Evolutionary conservation across 2,113 vertebrate species (phyloP), one percentile per base, ranked within the genome.

Genomic region (Bujurquina vittata): DNA sequence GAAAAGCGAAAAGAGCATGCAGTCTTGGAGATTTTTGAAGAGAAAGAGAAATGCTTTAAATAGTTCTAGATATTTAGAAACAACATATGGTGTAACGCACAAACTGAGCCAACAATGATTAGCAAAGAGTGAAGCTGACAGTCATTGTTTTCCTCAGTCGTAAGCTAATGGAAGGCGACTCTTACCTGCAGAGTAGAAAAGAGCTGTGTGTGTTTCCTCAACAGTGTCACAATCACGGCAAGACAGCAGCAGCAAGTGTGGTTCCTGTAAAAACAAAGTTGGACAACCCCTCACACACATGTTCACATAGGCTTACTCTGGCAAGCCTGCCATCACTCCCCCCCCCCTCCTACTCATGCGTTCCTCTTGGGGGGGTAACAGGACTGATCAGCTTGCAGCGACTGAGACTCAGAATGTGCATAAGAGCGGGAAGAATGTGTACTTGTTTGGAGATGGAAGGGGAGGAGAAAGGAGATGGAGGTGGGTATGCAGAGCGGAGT

Each of bases 321-420:
- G 93, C 89, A 94, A 85, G 90, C 81, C 83, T 95, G 92, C 96
- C 95, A 96, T 95, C 93, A 92, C 37, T 65, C 3, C 74, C 33
- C 33, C 33, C 33, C 59, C 10, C 77, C 46, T 74, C 49, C 29
- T 74, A 46, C 46, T 46, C 63, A 9, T 73, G 73, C 92, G 91
- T 95, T 93, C 95, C 93, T 95, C 95, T 79, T 78, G 92, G 92
- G 81, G 88, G 95, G 95, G 93, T 2, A 96, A 46, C 81, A 90
- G 87, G 94, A 95, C 90, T 89, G 94, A 92, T 92, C 87, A 94
- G 92, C 89, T 90, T 92, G 93, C 93, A 93, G 81, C 67, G 90
- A 95, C 95, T 93, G 93, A 94, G 92, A 95, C 95, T 96, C 91
- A 93, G 88, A 95, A 92, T 89, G 92, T 91, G 94, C 81, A 89